Base-by-base conservation (phyloP, 2,797 vertebrate genomes). In the Orestias chungarensis region DNA sequence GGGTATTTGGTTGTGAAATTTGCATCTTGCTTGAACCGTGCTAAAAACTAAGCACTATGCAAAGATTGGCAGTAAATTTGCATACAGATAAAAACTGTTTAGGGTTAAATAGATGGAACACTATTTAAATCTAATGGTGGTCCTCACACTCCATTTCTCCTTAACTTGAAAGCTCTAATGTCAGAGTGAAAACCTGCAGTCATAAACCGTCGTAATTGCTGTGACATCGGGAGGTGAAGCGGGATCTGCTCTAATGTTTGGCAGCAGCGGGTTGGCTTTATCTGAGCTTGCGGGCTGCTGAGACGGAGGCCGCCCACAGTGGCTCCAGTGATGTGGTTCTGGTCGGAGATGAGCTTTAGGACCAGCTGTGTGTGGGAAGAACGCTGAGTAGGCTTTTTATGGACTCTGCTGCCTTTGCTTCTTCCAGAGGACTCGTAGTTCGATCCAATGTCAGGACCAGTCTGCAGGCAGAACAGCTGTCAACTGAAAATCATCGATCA, bases 311-410 rank as follows among this genome's bases (percentile, higher is more conserved):
- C 66, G 75, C 59, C 66, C 75, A 57, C 15, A 52, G 8, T 75
- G 75, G 78, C 76, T 59, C 73, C 65, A 44, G 15, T 71, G 81
- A 82, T 82, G 86, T 85, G 87, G 81, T 83, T 80, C 25, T 81
- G 83, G 70, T 73, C 29, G 55, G 73, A 80, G 75, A 78, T 64
- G 47, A 73, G 73, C 71, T 68, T 33, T 31, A 57, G 29, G 40
- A 84, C 29, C 68, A 82, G 68, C 79, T 74, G 80, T 66, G 71
- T 74, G 79, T 81, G 77, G 69, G 81, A 86, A 84, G 79, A 74
- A 84, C 85, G 80, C 80, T 84, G 84, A 85, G 49, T 52, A 4
- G 0, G 14, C 25, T 31, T 54, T 29, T 55, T 14, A 1, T 18
- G 52, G 27, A 31, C 70, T 46, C 54, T 10, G 70, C 64, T 64